Evolutionary conservation across 2,888 invertebrate genomes (phyloP).

Genomic region (Ichneumoninae sp.): DNA sequence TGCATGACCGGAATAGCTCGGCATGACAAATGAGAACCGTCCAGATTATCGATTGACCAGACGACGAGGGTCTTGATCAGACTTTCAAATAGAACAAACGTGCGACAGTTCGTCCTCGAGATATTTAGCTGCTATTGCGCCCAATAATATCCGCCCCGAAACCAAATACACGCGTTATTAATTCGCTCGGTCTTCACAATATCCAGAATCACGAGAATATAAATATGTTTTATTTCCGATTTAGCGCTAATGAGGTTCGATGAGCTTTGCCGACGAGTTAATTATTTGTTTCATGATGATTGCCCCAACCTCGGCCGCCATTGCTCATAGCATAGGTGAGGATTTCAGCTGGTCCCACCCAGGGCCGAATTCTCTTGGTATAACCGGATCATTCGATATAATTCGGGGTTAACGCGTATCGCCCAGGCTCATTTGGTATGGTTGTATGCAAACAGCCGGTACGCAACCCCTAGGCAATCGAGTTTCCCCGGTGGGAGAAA

Average conservation of each 20-base stretch:
- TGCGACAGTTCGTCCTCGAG: too few species aligned
- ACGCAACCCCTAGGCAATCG: conserved; percentile 59
- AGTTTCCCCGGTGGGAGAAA: conserved; percentile 55
- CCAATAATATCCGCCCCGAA: too few species aligned
- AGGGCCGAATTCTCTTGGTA: conserved; percentile 8
- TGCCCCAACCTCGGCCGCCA: background rate
- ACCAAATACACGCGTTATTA: too few species aligned
- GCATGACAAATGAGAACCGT: too few species aligned
- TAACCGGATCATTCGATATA: conserved; percentile 62
- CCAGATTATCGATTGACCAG: too few species aligned
- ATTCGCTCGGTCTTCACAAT: too few species aligned
- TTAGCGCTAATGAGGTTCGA: background rate
- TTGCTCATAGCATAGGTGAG: background rate
- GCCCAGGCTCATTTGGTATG: conserved; percentile 60
- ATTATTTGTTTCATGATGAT: background rate
- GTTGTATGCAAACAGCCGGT: conserved; percentile 64
- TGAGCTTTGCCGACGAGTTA: background rate
- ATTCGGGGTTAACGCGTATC: conserved; percentile 59
- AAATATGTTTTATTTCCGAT: background rate
- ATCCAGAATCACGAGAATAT: background rate
- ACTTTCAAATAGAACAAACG: too few species aligned
- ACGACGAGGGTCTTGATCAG: too few species aligned
- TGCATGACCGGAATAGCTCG: too few species aligned
- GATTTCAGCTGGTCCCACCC: background rate
- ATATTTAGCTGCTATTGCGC: too few species aligned